A percentile compares a stretch with the other conserved stretches of the same genome.
Evolutionary conservation across 35 echinoderm and acorn worm species (phyloP).

Genomic region (Apostichopus parvimensis): DNA sequence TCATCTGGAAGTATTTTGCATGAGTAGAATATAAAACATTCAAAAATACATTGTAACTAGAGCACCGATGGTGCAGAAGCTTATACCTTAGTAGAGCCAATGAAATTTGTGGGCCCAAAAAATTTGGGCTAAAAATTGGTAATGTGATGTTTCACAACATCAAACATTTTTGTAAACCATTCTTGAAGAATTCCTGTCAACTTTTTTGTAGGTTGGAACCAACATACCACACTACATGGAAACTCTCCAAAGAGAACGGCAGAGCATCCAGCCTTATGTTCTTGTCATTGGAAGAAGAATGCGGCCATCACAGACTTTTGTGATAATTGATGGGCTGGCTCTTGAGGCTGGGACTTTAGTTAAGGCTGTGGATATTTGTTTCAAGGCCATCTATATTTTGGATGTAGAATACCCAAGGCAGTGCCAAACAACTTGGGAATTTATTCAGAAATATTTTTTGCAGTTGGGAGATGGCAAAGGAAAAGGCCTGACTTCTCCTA

Average conservation of each 20-base stretch:
- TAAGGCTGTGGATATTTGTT: background rate
- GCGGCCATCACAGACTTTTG: background rate
- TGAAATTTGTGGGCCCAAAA: background rate
- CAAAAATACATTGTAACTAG: background rate
- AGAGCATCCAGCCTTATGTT: background rate
- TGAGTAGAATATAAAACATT: background rate
- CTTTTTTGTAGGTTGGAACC: background rate
- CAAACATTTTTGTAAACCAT: background rate
- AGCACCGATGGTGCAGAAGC: background rate
- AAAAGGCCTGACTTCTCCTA: background rate
- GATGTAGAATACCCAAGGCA: background rate
- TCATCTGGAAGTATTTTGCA: too few species aligned
- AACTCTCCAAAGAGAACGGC: background rate
- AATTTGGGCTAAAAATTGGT: background rate
- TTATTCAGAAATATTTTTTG: background rate
- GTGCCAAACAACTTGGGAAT: background rate
- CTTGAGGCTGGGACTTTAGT: background rate
- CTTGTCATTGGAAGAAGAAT: background rate
- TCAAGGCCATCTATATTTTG: constrained; percentile 6
- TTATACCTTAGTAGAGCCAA: background rate
- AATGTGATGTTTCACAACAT: background rate
- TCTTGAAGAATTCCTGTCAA: too few species aligned
- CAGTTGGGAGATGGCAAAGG: background rate
- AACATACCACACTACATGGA: background rate
- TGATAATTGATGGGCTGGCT: background rate